Evolutionary conservation across 2,113 vertebrate genomes (phyloP).

Genomic region (Myrmophylax atrothorax): DNA sequence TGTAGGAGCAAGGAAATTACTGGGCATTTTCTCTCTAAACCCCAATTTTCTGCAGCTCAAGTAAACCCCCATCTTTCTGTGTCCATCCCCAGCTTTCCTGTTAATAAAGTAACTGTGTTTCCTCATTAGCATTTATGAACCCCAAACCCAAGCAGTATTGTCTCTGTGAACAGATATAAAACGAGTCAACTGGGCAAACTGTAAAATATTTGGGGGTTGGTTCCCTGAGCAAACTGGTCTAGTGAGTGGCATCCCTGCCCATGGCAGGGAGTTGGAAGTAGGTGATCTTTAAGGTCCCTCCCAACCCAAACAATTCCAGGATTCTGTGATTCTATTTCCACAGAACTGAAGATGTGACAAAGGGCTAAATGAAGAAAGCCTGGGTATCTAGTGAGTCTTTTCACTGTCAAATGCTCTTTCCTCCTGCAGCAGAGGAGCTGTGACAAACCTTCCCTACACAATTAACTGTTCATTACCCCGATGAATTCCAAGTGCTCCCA

Average conservation of each 20-base stretch:
- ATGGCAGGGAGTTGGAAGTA: not conserved
- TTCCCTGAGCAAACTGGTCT: not conserved
- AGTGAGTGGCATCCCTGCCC: not conserved
- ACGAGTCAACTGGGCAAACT: not conserved
- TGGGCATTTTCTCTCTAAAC: not conserved
- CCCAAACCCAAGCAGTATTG: not conserved
- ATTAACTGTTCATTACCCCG: slow-evolving; percentile 4
- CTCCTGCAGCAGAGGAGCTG: not conserved
- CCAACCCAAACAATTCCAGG: not conserved
- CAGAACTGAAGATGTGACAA: not conserved
- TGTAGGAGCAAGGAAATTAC: not conserved
- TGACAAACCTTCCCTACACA: slow-evolving; percentile 2
- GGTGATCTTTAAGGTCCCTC: not conserved
- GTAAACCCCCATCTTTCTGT: not conserved
- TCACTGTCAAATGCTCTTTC: not conserved
- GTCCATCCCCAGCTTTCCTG: not conserved
- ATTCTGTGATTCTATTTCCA: not conserved
- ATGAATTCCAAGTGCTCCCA: slow-evolving; percentile 11
- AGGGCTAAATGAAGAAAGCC: not conserved
- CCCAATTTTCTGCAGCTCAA: not conserved
- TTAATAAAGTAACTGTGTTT: not conserved
- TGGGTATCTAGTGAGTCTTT: not conserved
- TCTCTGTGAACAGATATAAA: not conserved
- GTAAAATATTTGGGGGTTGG: not conserved
- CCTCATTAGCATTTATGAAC: not conserved